Conservation (phyloP, 2,113 vertebrate genomes). For the Tragulus kanchil region DNA sequence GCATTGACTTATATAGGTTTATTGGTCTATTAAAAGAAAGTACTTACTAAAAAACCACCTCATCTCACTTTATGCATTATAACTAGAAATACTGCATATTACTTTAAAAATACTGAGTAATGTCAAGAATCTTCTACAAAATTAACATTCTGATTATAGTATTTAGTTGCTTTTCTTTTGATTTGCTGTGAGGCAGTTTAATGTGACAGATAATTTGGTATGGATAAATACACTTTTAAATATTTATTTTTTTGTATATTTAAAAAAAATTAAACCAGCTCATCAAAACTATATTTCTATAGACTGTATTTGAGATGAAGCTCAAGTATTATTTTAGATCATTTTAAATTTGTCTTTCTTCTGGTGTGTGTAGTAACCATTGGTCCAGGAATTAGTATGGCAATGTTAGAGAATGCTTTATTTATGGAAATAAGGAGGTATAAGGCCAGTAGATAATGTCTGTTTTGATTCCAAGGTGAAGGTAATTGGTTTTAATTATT, state of each 20-base stretch:
- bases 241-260: not conserved
- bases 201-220: not conserved
- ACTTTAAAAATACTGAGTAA: not conserved
- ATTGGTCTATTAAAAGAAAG: not conserved
- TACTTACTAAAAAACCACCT: not conserved
- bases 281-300: not conserved
- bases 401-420: conserved; percentile 72
- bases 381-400: conserved; percentile 70
- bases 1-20: not conserved
- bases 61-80: not conserved
- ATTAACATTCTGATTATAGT: not conserved
- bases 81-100: not conserved
- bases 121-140: not conserved
- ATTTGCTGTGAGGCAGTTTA: conserved; percentile 7
- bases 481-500: conserved; percentile 87
- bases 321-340: no score
- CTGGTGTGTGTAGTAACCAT: conserved; percentile 52
- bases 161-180: conserved; percentile 32
- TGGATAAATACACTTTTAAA: not conserved
- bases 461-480: conserved; percentile 83
- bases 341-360: conserved; percentile 55
- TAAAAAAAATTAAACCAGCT: not conserved
- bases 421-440: conserved; percentile 73
- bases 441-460: conserved; percentile 64
- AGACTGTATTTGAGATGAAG: no score